phyloP scores from a whole-genome alignment of 2,888 invertebrate species.

The Limenitis camilla region DNA sequence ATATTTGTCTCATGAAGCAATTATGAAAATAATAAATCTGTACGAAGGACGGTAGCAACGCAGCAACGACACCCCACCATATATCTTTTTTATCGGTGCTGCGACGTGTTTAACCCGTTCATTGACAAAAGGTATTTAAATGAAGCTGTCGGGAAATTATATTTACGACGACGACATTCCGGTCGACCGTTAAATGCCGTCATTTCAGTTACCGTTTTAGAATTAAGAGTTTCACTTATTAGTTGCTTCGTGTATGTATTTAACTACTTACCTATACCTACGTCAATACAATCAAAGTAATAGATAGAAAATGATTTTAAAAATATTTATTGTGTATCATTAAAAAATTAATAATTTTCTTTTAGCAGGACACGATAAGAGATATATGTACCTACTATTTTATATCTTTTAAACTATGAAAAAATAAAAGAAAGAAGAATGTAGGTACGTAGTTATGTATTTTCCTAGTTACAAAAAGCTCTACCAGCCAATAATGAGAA shows the following conservation, averaged over 20 bases:
- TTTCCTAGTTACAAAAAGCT: no score
- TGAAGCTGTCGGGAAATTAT: conserved; percentile 68
- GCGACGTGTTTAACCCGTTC: conserved; percentile 68
- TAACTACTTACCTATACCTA: no score
- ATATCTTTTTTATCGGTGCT: conserved; percentile 67
- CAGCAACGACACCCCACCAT: conserved; percentile 41
- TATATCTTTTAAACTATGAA: no score
- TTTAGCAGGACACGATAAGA: no score
- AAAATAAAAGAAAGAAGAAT: no score
- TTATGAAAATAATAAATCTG: conserved; percentile 49
- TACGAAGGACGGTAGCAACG: conserved; percentile 46
- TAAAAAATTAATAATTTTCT: no score
- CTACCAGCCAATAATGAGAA: no score
- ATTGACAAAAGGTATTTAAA: conserved; percentile 76
- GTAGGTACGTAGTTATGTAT: no score
- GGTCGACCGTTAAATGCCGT: conserved; percentile 45
- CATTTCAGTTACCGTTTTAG: conserved; percentile 40
- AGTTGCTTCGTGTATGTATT: no score
- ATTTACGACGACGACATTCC: conserved; percentile 62
- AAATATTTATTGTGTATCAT: not conserved
- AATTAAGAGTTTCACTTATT: conserved; percentile 9
- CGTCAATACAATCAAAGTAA: not conserved
- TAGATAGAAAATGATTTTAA: not conserved
- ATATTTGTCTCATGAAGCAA: conserved; percentile 61
- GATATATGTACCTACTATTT: no score